Evolutionary conservation across 2,888 invertebrate species (phyloP), one percentile per base, ranked within the genome.

Genomic region (Harmothoe impar): DNA sequence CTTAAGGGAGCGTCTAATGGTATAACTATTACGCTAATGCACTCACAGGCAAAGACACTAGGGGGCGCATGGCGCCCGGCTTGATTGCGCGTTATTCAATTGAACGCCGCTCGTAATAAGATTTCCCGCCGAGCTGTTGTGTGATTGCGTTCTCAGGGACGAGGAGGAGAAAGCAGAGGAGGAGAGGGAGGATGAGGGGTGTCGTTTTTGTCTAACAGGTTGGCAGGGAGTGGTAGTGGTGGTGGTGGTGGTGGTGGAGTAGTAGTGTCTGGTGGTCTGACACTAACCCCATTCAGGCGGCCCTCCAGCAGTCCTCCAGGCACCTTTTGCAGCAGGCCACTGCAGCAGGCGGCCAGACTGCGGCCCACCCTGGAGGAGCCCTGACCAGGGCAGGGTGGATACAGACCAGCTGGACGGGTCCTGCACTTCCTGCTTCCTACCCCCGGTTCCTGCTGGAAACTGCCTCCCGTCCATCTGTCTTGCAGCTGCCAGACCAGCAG

Each of bases 81-180:
- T 81, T 81, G 81, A 81, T 81, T 81, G 81, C 43, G 81, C 43
- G 43, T 81, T 43, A 81, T 81, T 81, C 81, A 81, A 81, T 81
- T 43, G 81, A 81, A 81, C 81, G 43, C 81, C 33, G 35, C 3
- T 35, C 20, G 20, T 81, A 81, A 81, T 81, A n/a, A 33, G 81
- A 81, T 81, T 81, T 81, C 43, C 81, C 23, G 81, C 43, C 81
- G 20, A 33, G 35, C 12, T n/a, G 81, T 20, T 33, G 25, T 33
- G 81, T 81, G 81, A 43, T 43, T 17, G 35, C 35, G 5, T 35
- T 33, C 81, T 35, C 81, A n/a, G 81, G 35, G 20, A 35, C 29
- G 29, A 29, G 72, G 72, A 15, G 29, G n/a, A 29, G 62, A 3
- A 17, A 10, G 12, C 54, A 52, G 54, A n/a, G 43, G 43, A 43